A percentile compares a stretch with the other conserved stretches of the same genome.
phyloP scores from a whole-genome alignment of 2,888 invertebrate species.

The Drosophila parthenogenetica region DNA sequence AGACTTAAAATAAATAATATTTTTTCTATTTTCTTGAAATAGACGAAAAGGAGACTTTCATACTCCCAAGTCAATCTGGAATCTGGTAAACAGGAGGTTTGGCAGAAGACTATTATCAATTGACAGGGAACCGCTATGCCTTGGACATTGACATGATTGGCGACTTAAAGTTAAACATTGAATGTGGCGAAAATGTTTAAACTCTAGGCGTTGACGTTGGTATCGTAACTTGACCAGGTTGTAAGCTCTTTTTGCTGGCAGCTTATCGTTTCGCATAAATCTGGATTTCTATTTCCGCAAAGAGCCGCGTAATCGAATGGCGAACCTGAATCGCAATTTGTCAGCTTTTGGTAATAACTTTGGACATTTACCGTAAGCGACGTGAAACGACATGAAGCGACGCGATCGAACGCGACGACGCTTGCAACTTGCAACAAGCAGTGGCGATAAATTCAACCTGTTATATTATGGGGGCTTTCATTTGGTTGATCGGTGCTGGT shows the following conservation, averaged over 20 bases:
- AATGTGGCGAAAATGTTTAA: conserved; percentile 11
- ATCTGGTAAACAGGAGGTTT: background rate
- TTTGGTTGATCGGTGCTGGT: conserved; percentile 3
- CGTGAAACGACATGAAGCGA: conserved; percentile 5
- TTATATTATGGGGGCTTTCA: conserved; percentile 38
- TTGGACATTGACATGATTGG: conserved; percentile 76
- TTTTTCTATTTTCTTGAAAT: too few species aligned
- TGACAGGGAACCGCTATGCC: conserved; percentile 72
- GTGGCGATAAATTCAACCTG: conserved; percentile 72
- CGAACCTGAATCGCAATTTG: conserved; percentile 71
- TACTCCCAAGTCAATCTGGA: conserved; percentile 3
- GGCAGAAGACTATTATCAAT: conserved; percentile 44
- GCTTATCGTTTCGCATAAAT: conserved; percentile 56
- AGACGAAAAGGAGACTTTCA: background rate
- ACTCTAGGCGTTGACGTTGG: conserved; percentile 39
- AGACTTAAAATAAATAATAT: too few species aligned
- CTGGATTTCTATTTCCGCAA: conserved; percentile 67
- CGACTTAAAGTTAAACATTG: conserved; percentile 36
- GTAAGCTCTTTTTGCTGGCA: conserved; percentile 32
- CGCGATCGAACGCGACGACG: conserved; percentile 4
- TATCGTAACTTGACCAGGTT: conserved; percentile 14
- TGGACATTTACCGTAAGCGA: conserved; percentile 76
- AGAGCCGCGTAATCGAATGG: conserved; percentile 55
- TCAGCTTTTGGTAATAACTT: conserved; percentile 81
- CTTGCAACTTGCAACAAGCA: conserved; percentile 21